phyloP scores from a whole-genome alignment of 2,797 vertebrate genomes.

The Gadopsis bispinosus region DNA sequence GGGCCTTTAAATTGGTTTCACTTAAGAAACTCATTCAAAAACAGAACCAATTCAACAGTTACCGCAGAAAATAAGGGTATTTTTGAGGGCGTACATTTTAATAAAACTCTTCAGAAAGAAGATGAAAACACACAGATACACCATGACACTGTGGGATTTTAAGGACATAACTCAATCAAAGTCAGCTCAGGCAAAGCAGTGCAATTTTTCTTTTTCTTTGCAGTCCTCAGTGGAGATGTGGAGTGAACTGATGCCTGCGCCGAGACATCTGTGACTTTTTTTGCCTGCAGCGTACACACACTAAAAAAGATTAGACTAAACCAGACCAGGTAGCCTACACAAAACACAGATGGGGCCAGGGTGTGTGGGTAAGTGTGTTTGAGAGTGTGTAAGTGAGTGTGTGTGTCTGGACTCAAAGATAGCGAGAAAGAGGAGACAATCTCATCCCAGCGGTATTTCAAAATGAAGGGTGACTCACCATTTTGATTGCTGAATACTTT shows the following conservation, averaged over 20 bases:
- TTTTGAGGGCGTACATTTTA: background rate
- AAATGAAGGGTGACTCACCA: constrained; percentile 14
- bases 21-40: constrained; percentile 8
- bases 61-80: background rate
- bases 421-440: constrained; percentile 12
- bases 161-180: constrained; percentile 27
- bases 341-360: constrained; percentile 63
- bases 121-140: background rate
- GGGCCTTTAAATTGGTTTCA: background rate
- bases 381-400: constrained; percentile 26
- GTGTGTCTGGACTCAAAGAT: constrained; percentile 32
- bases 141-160: constrained; percentile 18
- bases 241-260: constrained; percentile 49
- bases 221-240: constrained; percentile 44
- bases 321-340: constrained; percentile 53
- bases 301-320: constrained; percentile 61
- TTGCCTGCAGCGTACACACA: constrained; percentile 61
- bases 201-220: constrained; percentile 20
- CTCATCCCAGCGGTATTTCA: constrained; percentile 20
- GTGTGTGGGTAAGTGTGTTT: constrained; percentile 22
- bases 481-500: constrained; percentile 21
- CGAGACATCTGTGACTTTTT: constrained; percentile 66
- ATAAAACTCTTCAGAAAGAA: constrained; percentile 24
- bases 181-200: constrained; percentile 36
- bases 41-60: background rate